Evolutionary conservation across 2,797 vertebrate genomes (phyloP), one percentile per base, ranked within the genome.

Genomic region (Scolopax bukidnonensis): DNA sequence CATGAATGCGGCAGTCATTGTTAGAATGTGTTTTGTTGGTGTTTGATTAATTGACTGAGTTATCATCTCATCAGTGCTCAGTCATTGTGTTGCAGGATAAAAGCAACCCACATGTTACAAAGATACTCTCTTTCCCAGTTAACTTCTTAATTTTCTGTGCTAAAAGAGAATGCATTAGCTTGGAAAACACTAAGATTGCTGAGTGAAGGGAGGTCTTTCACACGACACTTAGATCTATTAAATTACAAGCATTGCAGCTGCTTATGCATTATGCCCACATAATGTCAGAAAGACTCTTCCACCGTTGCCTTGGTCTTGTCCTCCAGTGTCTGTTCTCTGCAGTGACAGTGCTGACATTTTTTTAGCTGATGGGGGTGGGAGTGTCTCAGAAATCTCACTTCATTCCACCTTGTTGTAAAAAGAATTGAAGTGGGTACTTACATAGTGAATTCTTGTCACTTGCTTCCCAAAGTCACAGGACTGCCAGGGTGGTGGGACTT

Each of bases 11-110:
- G 30, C 61, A 59, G 60, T 90, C 86, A 51, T 90, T 95, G 91
- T 95, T 83, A 48, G 71, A 65, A 57, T 51, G 57, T 54, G 81
- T 93, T 96, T 93, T 90, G 84, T 92, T 96, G 86, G 38, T 90
- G 47, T 93, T 95, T 63, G 57, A 93, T 95, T 92, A 95, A 90
- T 81, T 92, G 84, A 77, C 69, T 65, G 59, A 32, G 76, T 91
- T 79, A 81, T 74, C 45, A 56, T 90, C 81, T 95, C 68, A 59
- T 92, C 88, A 92, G 50, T 70, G 25, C 70, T 82, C 70, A 21
- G 63, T 69, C 75, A 90, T 74, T 95, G 81, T 92, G 61, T 54
- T 90, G 64, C 48, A 75, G 61, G 57, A 93, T 92, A 54, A 96
- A 94, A 92, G 78, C 60, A 92, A 47, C 68, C 68, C 12, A 33